Evolutionary conservation across 2,797 vertebrate genomes (phyloP).

Genomic region (Crax fasciolata): DNA sequence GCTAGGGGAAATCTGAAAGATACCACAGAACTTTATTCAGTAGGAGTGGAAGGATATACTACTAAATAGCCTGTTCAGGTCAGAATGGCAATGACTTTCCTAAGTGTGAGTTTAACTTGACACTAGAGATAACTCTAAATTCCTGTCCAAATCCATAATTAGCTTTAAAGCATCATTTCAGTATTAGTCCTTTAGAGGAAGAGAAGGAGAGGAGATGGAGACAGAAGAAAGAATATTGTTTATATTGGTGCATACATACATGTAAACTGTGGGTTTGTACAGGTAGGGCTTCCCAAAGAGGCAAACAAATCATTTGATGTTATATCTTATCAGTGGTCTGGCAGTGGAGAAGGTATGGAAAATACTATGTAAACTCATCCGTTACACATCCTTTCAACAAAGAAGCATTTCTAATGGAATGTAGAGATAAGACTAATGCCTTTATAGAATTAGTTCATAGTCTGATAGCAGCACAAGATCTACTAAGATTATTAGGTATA

Average conservation of each 20-base stretch:
- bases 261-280: neutral
- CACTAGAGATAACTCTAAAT: neutral
- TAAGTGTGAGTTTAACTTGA: neutral
- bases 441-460: neutral
- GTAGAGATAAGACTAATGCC: neutral
- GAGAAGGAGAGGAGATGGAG: neutral
- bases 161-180: neutral
- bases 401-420: neutral
- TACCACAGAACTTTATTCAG: neutral
- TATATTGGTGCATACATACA: neutral
- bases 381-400: neutral
- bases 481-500: neutral
- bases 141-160: neutral
- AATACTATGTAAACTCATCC: neutral
- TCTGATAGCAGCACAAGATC: neutral
- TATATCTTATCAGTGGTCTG: neutral
- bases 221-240: neutral
- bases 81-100: neutral
- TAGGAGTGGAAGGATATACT: neutral
- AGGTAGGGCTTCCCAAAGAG: neutral
- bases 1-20: neutral
- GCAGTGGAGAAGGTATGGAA: neutral
- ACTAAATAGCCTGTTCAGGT: neutral
- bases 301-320: neutral
- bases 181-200: neutral